Base-by-base conservation (phyloP, 1,140 invertebrate species). In the Sitodiplosis mosellana region DNA sequence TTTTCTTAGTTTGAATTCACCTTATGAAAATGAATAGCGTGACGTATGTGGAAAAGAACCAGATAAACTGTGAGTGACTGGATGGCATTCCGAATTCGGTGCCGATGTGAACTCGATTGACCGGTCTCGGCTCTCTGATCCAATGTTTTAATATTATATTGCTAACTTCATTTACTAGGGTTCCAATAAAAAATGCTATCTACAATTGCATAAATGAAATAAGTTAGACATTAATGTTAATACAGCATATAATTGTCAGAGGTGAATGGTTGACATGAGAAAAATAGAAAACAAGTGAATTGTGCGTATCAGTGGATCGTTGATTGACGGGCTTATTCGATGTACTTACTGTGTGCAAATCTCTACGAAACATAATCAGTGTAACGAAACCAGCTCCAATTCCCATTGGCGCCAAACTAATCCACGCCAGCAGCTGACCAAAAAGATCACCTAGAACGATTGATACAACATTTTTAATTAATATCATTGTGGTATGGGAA, bases 51-150 rank as follows among this genome's bases (percentile, higher is more conserved):
- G 84, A 76, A 68, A 91, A 90, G 68, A 92, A 94, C 83, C 85
- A 91, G 69, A 89, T 82, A 65, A 90, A 87, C 67, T 92, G 88
- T 54, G 87, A 75, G 72, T 94, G 89, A 45, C 82, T 81, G 20
- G 88, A 93, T 42, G 89, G 89, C 89, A 94, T 94, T 56, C 88
- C 88, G 77, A 89, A 91, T 69, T 92, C 86, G 55, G 78, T 80
- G 56, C 81, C 84, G 27, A 87, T 60, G 53, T 71, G 61, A 54
- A 74, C 70, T 58, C 81, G 69, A 52, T 64, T 65, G 50, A 83
- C 61, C 45, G 89, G 89, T 57, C 88, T 72, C 42, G 76, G 67
- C 69, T 92, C 84, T 61, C 78, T 74, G 54, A 92, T 84, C 37
- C 76, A 72, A 63, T 88, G 78, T 64, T 94, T 94, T 34, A 91